Percentiles rank a stretch among this genome's conserved stretches.
Conservation (phyloP, 2,113 vertebrate genomes). For the Macaca nemestrina region DNA sequence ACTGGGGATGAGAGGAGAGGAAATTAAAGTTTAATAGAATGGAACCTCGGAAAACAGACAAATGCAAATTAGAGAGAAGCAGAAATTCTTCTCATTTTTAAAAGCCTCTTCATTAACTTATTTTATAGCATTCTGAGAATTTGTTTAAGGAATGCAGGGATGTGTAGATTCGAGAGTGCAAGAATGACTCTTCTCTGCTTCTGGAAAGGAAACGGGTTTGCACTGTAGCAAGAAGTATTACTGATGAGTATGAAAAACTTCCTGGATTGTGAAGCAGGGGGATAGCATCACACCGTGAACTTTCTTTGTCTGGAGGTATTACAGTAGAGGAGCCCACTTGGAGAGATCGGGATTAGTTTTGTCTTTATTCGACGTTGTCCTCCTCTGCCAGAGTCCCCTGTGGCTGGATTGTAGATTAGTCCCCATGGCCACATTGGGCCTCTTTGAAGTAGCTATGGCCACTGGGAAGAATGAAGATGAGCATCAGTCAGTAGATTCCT, state of each 20-base stretch:
- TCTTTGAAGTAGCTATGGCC: not conserved
- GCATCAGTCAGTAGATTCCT: not conserved
- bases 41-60: conserved; percentile 59
- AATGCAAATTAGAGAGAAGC: conserved; percentile 51
- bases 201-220: not conserved
- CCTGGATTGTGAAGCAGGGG: not conserved
- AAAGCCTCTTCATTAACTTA: conserved; percentile 51
- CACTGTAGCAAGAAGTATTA: not conserved
- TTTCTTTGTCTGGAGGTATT: not conserved
- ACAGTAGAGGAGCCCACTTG: not conserved
- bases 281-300: not conserved
- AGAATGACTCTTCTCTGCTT: not conserved
- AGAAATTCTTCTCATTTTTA: conserved; percentile 59
- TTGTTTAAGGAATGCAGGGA: not conserved
- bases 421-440: not conserved
- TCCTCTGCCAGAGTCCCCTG: not conserved
- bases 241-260: not conserved
- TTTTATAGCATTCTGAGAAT: conserved; percentile 39
- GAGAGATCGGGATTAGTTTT: not conserved
- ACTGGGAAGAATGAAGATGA: not conserved
- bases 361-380: not conserved
- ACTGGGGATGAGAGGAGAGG: not conserved
- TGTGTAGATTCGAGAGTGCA: not conserved
- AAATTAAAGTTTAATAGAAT: conserved; percentile 54
- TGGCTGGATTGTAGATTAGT: not conserved